Percentiles rank a stretch among this genome's conserved stretches.
Evolutionary conservation across 2,113 vertebrate genomes (phyloP).

Genomic region (Puma concolor): DNA sequence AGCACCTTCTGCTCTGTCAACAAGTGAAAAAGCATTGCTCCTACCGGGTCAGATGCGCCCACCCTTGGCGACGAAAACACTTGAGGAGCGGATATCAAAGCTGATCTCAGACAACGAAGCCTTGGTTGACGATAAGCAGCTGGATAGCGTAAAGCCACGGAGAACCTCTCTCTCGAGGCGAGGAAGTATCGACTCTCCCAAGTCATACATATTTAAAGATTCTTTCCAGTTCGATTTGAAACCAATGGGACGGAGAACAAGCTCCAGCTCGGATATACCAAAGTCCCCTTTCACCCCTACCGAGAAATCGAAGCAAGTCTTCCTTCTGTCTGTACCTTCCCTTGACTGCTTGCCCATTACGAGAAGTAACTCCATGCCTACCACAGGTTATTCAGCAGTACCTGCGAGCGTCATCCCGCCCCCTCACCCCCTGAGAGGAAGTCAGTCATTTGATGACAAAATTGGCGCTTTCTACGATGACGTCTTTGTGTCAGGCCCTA

Average conservation of each 20-base stretch:
- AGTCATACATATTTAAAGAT: conserved; percentile 99
- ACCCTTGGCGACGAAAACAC: conserved; percentile 94
- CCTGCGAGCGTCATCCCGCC: conserved; percentile 91
- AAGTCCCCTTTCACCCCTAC: conserved; percentile 99
- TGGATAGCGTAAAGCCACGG: conserved; percentile 98
- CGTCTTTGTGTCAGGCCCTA: conserved; percentile 94
- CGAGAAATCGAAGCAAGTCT: conserved; percentile 97
- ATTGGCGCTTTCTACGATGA: conserved; percentile 94
- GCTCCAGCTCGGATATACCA: conserved; percentile 98
- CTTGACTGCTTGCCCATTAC: conserved; percentile 99
- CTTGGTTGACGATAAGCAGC: conserved; percentile 97
- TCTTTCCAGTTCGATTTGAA: conserved; percentile 99
- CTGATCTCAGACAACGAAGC: conserved; percentile 99
- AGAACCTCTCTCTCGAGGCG: conserved; percentile 97
- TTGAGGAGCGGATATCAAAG: conserved; percentile 97
- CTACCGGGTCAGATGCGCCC: conserved; percentile 92
- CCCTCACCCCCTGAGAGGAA: conserved; percentile 93
- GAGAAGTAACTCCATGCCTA: conserved; percentile 98
- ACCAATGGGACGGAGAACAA: conserved; percentile 95
- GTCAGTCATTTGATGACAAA: conserved; percentile 98
- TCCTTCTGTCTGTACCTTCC: conserved; percentile 96
- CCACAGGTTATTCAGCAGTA: conserved; percentile 93
- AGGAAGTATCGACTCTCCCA: conserved; percentile 98
- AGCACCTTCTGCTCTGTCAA: conserved; percentile 87
- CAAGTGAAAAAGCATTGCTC: conserved; percentile 86